Base-by-base conservation (phyloP, 2,113 vertebrate species). In the Emydura subglobosa region DNA sequence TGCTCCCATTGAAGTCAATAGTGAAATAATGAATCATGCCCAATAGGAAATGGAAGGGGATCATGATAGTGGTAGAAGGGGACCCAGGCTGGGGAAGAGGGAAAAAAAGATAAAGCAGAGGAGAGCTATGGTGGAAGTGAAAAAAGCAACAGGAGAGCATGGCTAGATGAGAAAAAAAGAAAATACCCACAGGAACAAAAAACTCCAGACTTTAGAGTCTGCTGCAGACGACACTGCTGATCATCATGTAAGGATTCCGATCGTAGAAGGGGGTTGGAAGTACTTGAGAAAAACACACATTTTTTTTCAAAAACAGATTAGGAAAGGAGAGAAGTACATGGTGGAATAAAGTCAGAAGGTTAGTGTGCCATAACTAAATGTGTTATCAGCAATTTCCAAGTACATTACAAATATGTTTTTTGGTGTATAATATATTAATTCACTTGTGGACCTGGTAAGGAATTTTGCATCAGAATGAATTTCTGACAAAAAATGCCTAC, bases 391-490 rank as follows among this genome's bases (percentile, higher is more conserved):
- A 92, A 34, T 82, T 88, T 53, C 76, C 65, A 95, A 50, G 27
- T 80, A 51, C 4, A 22, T 17, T 79, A 59, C 39, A 90, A 50
- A 88, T 79, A 82, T 54, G 0, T 47, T 79, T 84, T 85, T 82
- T 8, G 49, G 9, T 79, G 8, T 22, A 78, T 61, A 85, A 83
- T 92, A 61, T 50, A 94, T 95, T 86, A 72, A 68, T 88, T 59
- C 11, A 81, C 25, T 85, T n/a, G 1, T n/a, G 44, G 7, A 22
- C 50, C 4, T 12, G 3, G 3, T 42, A 78, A 79, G 16, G 44
- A 86, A 25, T 17, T 39, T 94, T 86, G 14, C 55, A 2, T 16
- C 16, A 4, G 34, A 39, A 51, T 68, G 50, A 81, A 83, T 53
- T 11, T 61, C 42, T 68, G 8, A 83, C 3, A 3, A 3, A 88